phyloP scores from a whole-genome alignment of 1,140 invertebrate species.

The Hypothenemus hampei region DNA sequence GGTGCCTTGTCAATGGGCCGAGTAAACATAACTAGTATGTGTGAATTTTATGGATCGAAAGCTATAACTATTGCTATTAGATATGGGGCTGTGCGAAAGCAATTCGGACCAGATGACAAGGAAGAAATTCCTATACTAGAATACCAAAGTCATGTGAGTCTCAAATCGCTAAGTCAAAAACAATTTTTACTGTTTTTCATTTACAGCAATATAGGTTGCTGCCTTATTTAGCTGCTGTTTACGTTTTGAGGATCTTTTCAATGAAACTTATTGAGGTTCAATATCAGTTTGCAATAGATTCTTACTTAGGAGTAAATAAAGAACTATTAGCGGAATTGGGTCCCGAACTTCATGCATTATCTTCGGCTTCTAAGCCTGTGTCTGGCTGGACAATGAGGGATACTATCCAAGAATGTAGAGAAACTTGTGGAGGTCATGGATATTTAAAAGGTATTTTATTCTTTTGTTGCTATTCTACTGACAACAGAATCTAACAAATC shows the following conservation, averaged over 20 bases:
- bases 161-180: neutral
- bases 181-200: too few relatives aligned
- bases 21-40: constrained; percentile 68
- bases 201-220: constrained; percentile 86
- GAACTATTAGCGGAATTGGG: constrained; percentile 41
- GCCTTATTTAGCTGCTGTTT: constrained; percentile 78
- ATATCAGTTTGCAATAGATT: constrained; percentile 37
- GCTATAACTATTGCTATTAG: constrained; percentile 81
- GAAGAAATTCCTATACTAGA: constrained; percentile 82
- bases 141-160: constrained; percentile 76
- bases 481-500: constrained; percentile 38
- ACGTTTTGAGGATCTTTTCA: constrained; percentile 70
- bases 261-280: constrained; percentile 43
- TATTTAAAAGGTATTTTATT: constrained; percentile 62
- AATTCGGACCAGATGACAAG: constrained; percentile 72
- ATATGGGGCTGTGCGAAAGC: constrained; percentile 83
- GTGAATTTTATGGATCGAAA: constrained; percentile 62
- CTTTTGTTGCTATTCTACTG: constrained; percentile 40
- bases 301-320: constrained; percentile 32
- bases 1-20: constrained; percentile 82
- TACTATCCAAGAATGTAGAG: constrained; percentile 85
- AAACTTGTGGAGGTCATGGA: constrained; percentile 84
- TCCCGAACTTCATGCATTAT: constrained; percentile 86
- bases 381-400: constrained; percentile 78
- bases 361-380: constrained; percentile 82